Base-by-base conservation (phyloP, 1,140 invertebrate species). In the Saccostrea cuccullata region DNA sequence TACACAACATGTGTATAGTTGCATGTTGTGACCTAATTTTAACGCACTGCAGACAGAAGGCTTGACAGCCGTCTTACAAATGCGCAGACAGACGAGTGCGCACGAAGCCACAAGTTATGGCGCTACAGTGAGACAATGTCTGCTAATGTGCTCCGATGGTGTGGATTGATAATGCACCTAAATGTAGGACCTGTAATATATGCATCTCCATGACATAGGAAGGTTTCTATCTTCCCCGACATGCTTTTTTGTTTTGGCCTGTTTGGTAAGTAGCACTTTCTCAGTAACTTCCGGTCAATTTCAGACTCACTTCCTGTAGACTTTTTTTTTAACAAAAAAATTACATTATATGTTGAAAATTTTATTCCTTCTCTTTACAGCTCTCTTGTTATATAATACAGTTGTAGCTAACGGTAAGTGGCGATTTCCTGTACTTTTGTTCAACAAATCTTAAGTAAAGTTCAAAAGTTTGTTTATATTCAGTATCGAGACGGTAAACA, bases 201-300 rank as follows among this genome's bases (percentile, higher is more conserved):
- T 84, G 82, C 82, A 84, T 55, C 82, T 56, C 82, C 55, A 55
- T 84, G 82, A 56, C 40, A 12, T 84, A 56, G 82, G 82, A 84
- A 56, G 82, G 82, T 84, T 56, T 84, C 17, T 84, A 55, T 55
- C 55, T 84, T 84, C 82, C 82, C 55, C 82, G 82, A 84, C 82
- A 84, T 84, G 82, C 82, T 84, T 84, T 84, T 84, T 84, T 84
- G 82, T 84, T 84, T 84, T 84, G 82, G 82, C 55, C 82, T 84
- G 40, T 84, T 84, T 84, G 82, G 82, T 84, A 84, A 23, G 82
- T 84, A 55, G 23, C 40, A 55, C 40, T 84, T 84, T 55, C 23
- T 77, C 23, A 30, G 13, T 77, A 11, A 77, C 70, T 77, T 77
- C 70, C 70, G 70, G 70, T 77, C 70, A 77, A 40, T 77, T 36